Evolutionary conservation across 1,140 invertebrate genomes (phyloP), one percentile per base, ranked within the genome.

Genomic region (Drosophila ficusphila): DNA sequence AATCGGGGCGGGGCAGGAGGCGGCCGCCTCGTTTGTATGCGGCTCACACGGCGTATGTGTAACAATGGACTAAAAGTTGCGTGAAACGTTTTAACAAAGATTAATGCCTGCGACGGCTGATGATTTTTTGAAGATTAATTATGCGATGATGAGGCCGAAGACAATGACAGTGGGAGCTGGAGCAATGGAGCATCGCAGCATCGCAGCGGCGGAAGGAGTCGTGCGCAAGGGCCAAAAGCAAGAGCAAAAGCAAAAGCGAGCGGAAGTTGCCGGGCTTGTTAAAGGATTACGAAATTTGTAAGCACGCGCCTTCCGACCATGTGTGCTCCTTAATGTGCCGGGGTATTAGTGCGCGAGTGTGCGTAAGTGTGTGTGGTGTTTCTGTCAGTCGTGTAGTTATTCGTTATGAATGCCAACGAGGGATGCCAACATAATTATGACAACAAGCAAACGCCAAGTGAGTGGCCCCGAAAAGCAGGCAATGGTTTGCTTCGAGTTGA

Each of bases 41-140:
- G 73, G 79, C 74, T 36, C 79, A 82, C 79, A 75, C 62, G 67
- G 58, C 82, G 81, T 81, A 86, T 85, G 67, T 81, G 77, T 86
- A 82, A 88, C 82, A 88, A 88, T 88, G 78, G 83, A 88, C 82
- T 82, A 89, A 88, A 88, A 88, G 83, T 89, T 89, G 82, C 78
- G 83, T 88, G 78, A 89, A 89, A 79, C 88, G 76, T 89, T 89
- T 89, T 90, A 90, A 90, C 86, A 90, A 90, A 88, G 86, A 90
- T 90, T 90, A 90, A 90, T 90, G 86, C 71, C 81, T 74, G 81
- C 86, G 71, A 82, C 88, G 86, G 83, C 86, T 88, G 77, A 90
- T 90, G 86, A 90, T 90, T 90, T 88, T 90, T 79, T 88, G 77
- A 90, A 90, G 86, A 90, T 90, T 90, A 90, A 90, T 90, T 90